phyloP scores from a whole-genome alignment of 2,888 invertebrate species.

The Drosophila niveifrons region DNA sequence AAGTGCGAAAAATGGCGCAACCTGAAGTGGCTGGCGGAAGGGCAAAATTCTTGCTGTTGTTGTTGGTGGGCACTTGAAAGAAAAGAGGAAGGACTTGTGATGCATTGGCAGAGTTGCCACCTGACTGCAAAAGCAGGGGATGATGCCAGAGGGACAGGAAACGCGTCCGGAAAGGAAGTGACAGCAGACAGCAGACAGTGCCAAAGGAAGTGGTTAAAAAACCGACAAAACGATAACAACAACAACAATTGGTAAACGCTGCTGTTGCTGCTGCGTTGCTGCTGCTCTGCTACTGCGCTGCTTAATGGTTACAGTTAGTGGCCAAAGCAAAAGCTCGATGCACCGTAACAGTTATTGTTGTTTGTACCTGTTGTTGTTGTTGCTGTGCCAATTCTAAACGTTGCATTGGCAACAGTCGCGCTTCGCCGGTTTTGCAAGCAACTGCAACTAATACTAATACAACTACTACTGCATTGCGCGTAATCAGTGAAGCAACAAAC shows the following conservation, averaged over 20 bases:
- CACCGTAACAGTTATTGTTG: conserved; percentile 70
- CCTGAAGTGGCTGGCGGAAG: conserved; percentile 22
- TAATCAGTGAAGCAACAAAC: conserved; percentile 82
- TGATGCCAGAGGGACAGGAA: conserved; percentile 63
- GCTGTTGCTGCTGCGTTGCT: conserved; percentile 26
- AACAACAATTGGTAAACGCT: conserved; percentile 33
- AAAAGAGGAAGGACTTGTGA: conserved; percentile 12
- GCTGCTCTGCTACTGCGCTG: conserved; percentile 24
- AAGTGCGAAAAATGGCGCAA: conserved; percentile 31
- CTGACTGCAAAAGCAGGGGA: conserved; percentile 54
- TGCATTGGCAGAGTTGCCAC: conserved; percentile 53
- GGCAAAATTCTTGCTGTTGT: neutral
- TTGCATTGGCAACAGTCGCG: conserved; percentile 81
- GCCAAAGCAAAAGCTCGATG: conserved; percentile 63
- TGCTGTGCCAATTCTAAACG: conserved; percentile 81
- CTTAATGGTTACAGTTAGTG: conserved; percentile 62
- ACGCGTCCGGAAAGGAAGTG: conserved; percentile 71
- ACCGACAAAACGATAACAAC: conserved; percentile 48
- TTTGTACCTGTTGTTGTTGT: conserved; percentile 41
- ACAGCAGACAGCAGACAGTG: conserved; percentile 10
- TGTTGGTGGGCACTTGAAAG: neutral
- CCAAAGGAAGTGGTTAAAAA: conserved; percentile 75
- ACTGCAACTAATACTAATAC: conserved; percentile 27
- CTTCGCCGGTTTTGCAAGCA: conserved; percentile 79
- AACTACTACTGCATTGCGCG: conserved; percentile 73